phyloP scores from a whole-genome alignment of 2,888 invertebrate genomes.

The Acleris cristana region DNA sequence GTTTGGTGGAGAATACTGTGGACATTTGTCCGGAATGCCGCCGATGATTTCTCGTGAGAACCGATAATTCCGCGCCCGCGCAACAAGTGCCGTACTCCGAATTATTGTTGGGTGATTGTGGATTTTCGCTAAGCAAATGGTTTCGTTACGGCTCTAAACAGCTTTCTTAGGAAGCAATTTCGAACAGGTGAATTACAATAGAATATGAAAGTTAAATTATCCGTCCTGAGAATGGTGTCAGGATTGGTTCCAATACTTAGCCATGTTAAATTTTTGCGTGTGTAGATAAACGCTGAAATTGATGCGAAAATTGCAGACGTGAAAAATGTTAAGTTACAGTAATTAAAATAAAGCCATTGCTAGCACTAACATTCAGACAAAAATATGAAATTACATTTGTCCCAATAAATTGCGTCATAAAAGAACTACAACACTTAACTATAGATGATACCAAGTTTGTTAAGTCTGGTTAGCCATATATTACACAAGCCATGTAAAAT shows the following conservation, averaged over 20 bases:
- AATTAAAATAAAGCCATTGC: too few species aligned
- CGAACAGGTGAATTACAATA: conserved; percentile 50
- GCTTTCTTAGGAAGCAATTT: conserved; percentile 73
- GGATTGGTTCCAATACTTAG: conserved; percentile 50
- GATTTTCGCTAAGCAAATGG: conserved; percentile 78
- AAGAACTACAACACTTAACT: too few species aligned
- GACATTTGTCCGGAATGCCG: conserved; percentile 71
- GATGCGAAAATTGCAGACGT: conserved; percentile 1
- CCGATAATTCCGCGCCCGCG: conserved; percentile 53
- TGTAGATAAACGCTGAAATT: conserved; percentile 39
- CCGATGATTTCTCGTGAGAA: conserved; percentile 81
- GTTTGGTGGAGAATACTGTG: conserved; percentile 72
- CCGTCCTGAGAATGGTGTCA: conserved; percentile 74
- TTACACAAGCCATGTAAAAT: too few species aligned
- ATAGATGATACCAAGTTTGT: too few species aligned
- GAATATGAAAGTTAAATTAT: conserved; percentile 54
- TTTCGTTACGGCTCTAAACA: conserved; percentile 73
- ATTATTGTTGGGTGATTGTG: conserved; percentile 72
- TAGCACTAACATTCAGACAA: too few species aligned
- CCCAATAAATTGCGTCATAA: too few species aligned
- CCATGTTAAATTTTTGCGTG: conserved; percentile 45
- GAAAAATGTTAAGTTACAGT: too few species aligned
- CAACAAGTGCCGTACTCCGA: conserved; percentile 66
- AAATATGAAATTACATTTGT: too few species aligned
- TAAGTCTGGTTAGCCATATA: too few species aligned